A percentile compares a stretch with the other conserved stretches of the same genome.
Conservation (phyloP, 2,113 vertebrate species). For the Grallaria varia region DNA sequence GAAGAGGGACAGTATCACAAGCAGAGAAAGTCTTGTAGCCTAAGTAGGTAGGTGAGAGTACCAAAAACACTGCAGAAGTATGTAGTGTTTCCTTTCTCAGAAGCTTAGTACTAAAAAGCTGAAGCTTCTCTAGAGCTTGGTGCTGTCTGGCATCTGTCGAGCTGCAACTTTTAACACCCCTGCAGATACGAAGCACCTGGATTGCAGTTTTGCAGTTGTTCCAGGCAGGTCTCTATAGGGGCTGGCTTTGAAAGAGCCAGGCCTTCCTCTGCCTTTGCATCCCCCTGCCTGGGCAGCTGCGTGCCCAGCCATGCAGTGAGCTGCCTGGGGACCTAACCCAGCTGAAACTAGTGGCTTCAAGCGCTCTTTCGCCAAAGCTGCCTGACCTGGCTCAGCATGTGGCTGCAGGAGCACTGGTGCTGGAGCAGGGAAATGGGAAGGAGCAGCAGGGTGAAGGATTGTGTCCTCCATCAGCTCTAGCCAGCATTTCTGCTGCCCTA, state of each 20-base stretch:
- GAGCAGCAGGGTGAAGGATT: background rate
- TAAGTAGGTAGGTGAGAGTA: background rate
- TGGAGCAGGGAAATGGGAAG: fast-evolving
- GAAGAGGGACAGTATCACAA: background rate
- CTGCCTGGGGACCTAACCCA: background rate
- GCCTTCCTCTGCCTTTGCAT: background rate
- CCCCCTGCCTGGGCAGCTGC: background rate
- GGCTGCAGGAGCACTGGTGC: background rate
- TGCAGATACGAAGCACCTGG: background rate
- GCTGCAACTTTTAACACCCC: background rate
- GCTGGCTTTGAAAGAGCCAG: background rate
- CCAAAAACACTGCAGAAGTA: background rate
- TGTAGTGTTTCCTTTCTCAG: background rate
- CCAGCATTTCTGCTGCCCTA: background rate
- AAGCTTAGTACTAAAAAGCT: background rate
- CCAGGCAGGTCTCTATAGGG: background rate
- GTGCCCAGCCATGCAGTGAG: fast-evolving
- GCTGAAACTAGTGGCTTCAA: background rate
- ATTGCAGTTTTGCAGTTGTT: background rate
- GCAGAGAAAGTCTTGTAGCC: background rate
- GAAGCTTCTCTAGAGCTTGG: background rate
- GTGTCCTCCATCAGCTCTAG: background rate
- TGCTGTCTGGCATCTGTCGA: background rate
- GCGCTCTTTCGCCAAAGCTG: background rate
- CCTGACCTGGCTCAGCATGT: background rate